phyloP scores from a whole-genome alignment of 2,797 vertebrate genomes.

The Moxostoma hubbsi region DNA sequence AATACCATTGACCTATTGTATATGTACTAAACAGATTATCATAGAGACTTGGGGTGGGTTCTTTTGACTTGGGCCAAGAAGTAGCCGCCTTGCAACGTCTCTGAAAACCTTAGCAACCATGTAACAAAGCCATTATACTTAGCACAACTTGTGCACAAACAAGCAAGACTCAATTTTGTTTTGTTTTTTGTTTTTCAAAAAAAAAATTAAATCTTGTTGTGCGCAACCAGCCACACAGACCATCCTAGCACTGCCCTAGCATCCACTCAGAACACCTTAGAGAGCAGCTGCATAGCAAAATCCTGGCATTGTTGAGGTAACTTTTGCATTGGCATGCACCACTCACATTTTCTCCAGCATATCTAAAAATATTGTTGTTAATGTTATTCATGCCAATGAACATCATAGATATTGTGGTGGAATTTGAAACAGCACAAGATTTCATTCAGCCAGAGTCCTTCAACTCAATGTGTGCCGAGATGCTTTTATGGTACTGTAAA shows the following conservation, averaged over 20 bases:
- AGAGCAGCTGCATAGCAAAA: constrained; percentile 20
- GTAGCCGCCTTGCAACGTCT: constrained; percentile 1
- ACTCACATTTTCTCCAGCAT: neutral
- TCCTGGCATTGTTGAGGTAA: neutral
- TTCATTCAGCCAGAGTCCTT: constrained; percentile 71
- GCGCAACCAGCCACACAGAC: too few species aligned
- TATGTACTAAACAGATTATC: neutral
- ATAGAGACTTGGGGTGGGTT: neutral
- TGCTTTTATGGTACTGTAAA: constrained; percentile 83
- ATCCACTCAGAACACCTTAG: constrained; percentile 11
- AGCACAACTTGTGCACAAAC: neutral
- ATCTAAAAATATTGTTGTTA: constrained; percentile 16
- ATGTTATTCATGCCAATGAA: constrained; percentile 12
- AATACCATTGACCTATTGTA: too few species aligned
- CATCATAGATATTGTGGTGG: constrained; percentile 50
- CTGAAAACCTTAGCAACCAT: constrained; percentile 1
- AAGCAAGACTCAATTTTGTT: too few species aligned
- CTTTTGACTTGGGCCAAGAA: neutral
- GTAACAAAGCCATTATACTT: neutral
- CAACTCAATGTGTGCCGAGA: constrained; percentile 69
- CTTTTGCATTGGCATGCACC: neutral
- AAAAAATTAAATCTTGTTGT: too few species aligned
- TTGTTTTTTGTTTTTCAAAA: too few species aligned
- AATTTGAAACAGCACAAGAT: constrained; percentile 28
- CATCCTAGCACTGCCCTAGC: constrained; percentile 3